Evolutionary conservation across 1,140 invertebrate species (phyloP).

Genomic region (Harpegnathos saltator): DNA sequence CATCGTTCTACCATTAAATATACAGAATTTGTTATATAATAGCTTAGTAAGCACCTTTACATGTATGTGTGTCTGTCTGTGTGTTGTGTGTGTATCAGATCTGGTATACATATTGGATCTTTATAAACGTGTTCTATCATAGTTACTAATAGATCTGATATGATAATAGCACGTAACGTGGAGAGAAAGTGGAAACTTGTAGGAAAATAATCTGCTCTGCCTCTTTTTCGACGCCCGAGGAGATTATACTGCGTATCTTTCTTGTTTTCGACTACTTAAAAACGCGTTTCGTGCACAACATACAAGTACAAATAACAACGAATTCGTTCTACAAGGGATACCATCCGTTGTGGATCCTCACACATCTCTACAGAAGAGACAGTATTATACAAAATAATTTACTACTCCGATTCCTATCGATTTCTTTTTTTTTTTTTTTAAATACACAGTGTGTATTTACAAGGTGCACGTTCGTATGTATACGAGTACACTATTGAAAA

Average conservation of each 20-base stretch:
- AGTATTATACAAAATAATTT: conserved; percentile 13
- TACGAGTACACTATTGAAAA: conserved; percentile 22
- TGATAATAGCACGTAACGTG: conserved; percentile 19
- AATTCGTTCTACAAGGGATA: conserved; percentile 4
- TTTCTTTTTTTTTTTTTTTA: neutral
- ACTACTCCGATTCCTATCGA: conserved; percentile 9
- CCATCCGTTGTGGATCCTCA: conserved; percentile 24
- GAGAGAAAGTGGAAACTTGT: conserved; percentile 39
- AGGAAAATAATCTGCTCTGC: conserved; percentile 38
- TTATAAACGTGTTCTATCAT: neutral
- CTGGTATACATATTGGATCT: neutral
- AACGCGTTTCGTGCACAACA: conserved; percentile 32
- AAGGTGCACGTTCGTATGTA: conserved; percentile 19
- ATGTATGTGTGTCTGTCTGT: conserved; percentile 12
- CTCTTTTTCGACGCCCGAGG: conserved; percentile 55
- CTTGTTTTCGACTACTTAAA: conserved; percentile 47
- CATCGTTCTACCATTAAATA: conserved; percentile 13
- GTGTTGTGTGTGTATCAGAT: conserved; percentile 21
- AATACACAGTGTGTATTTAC: conserved; percentile 19
- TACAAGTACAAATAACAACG: conserved; percentile 7
- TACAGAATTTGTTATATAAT: conserved; percentile 19
- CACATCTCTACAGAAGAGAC: conserved; percentile 41
- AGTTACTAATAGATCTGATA: conserved; percentile 3
- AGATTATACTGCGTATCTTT: conserved; percentile 52
- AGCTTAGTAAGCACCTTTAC: conserved; percentile 34